Evolutionary conservation across 2,113 vertebrate genomes (phyloP).

Genomic region (Osmerus mordax): DNA sequence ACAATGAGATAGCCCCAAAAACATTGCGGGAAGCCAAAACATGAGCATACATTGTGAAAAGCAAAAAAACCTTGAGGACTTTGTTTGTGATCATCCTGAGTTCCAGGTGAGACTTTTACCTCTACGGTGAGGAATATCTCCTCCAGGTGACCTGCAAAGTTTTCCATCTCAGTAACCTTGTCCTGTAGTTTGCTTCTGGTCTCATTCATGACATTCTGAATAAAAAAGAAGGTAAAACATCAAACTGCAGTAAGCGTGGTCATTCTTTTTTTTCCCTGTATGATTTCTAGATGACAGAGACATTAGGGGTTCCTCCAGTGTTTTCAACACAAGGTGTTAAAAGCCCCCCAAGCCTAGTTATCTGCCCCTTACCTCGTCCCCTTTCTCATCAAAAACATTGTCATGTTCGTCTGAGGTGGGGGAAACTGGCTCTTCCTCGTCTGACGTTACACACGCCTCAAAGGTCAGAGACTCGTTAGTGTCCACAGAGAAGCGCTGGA

Average conservation of each 20-base stretch:
- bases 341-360: no score
- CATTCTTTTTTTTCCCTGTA: no score
- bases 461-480: slow-evolving; percentile 63
- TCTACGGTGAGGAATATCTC: slow-evolving; percentile 97
- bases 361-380: slow-evolving; percentile 35
- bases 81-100: no score
- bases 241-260: no score
- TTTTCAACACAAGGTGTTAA: no score
- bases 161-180: slow-evolving; percentile 89
- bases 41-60: no score
- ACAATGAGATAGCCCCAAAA: no score
- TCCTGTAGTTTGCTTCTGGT: slow-evolving; percentile 78
- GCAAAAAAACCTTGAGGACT: no score
- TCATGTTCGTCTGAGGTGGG: slow-evolving; percentile 38
- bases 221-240: slow-evolving; percentile 7
- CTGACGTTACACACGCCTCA: slow-evolving; percentile 41
- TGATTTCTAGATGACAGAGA: no score
- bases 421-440: slow-evolving; percentile 40
- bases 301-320: no score
- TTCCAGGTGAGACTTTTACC: slow-evolving; percentile 64
- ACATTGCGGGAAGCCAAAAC: no score
- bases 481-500: slow-evolving; percentile 59
- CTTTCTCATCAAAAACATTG: slow-evolving; percentile 49
- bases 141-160: slow-evolving; percentile 88
- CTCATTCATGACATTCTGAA: slow-evolving; percentile 73